Evolutionary conservation across 2,797 vertebrate species (phyloP).

Genomic region (Simalia tracyae): DNA sequence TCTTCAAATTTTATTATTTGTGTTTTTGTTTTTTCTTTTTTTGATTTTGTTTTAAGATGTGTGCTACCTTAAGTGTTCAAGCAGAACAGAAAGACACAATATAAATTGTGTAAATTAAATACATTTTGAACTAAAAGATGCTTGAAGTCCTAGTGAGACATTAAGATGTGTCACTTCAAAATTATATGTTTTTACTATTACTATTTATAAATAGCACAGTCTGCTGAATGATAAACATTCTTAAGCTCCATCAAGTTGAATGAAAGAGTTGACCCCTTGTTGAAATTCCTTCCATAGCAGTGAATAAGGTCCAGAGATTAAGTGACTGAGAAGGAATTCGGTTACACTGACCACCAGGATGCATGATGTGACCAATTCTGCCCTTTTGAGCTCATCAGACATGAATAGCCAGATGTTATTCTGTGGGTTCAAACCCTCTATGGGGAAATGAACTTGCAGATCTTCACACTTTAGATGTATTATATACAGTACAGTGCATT

Average conservation of each 20-base stretch:
- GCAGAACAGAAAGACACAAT: background rate
- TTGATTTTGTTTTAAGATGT: background rate
- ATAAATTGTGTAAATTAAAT: background rate
- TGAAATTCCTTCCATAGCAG: background rate
- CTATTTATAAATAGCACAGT: background rate
- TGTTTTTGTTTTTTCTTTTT: background rate
- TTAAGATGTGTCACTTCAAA: background rate
- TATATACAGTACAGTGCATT: background rate
- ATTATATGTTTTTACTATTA: background rate
- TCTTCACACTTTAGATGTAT: background rate
- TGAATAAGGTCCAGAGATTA: background rate
- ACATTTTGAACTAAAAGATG: background rate
- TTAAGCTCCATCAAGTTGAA: background rate
- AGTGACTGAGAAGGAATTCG: background rate
- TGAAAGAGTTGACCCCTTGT: background rate
- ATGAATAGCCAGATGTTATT: background rate
- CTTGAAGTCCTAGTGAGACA: background rate
- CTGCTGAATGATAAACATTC: background rate
- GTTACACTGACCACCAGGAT: background rate
- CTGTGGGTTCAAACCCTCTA: background rate
- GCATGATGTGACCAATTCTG: background rate
- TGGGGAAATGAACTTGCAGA: background rate
- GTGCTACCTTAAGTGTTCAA: background rate
- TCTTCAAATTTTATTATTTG: background rate
- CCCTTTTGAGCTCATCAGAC: background rate